Base-by-base conservation (phyloP, 2,113 vertebrate species). In the Cricetomys ansorgei region DNA sequence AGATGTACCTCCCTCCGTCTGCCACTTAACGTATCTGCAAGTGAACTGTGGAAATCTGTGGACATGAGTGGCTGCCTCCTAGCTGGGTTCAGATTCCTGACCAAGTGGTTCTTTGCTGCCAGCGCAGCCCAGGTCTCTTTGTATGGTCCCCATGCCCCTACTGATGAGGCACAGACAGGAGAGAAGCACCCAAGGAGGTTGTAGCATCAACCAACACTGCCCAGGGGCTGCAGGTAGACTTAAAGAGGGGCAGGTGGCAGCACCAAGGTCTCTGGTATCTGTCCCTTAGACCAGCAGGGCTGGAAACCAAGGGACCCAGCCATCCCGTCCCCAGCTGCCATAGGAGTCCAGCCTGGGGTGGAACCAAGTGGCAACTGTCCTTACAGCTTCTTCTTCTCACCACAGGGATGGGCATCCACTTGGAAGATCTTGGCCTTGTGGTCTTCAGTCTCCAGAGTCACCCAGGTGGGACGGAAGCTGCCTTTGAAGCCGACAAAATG, bases 371-470 rank as follows among this genome's bases (percentile, higher is more conserved):
- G 50, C 9, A 17, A 76, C 57, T 50, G 55, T 93, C 67, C 98
- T 99, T 99, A 99, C 97, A 99, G 98, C 97, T 98, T 99, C 98
- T 98, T 99, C 98, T 98, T 99, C 98, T 99, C 97, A 99, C 97
- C 96, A 99, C 99, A 25, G 99, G 99, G 84, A 99, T 93, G 48
- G 99, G 99, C 88, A 99, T n/a, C 98, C 0, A 98, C 99, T 96
- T 99, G 99, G 92, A 99, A 99, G 97, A 99, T 98, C 86, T 99
- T 99, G 70, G 98, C 99, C 0, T 97, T 97, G 48, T 99, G 98
- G 62, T 99, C 98, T 0, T 97, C 97, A 0, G 99, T 99, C 70
- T 97, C 97, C 98, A 99, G 95, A 43, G 97, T 99, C 96, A 99
- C 98, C 99, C 99, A 99, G 90, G 98, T 97, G 0, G 99, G 99